Conservation (phyloP, 2,797 vertebrate species). For the Premnoplex brunnescens region DNA sequence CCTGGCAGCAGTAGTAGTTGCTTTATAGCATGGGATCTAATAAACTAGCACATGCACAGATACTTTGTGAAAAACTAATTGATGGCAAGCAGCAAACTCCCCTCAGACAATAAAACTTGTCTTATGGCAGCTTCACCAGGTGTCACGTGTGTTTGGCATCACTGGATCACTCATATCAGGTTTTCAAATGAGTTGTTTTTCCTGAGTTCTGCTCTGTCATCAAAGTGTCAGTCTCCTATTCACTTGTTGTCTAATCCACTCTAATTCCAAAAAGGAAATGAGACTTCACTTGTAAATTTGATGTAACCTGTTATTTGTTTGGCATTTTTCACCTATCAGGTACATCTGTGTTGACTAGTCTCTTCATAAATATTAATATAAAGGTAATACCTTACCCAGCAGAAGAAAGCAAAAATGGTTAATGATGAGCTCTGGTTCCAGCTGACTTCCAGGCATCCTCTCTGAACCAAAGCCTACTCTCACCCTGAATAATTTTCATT, state of each 20-base stretch:
- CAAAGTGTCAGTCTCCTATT: not conserved
- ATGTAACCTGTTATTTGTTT: not conserved
- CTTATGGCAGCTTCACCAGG: not conserved
- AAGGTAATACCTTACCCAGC: not conserved
- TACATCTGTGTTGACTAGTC: not conserved
- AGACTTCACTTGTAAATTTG: not conserved
- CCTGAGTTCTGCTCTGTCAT: not conserved
- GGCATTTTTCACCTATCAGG: not conserved
- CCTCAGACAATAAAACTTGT: not conserved
- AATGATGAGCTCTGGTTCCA: not conserved
- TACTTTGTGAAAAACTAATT: not conserved
- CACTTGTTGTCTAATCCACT: not conserved
- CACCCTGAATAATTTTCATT: not conserved
- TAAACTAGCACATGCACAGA: not conserved
- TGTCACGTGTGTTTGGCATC: not conserved
- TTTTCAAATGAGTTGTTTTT: not conserved
- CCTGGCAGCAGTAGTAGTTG: not conserved
- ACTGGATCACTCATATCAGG: not conserved
- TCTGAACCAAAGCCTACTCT: not conserved
- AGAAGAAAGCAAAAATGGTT: not conserved
- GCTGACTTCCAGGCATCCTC: not conserved
- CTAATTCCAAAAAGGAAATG: not conserved
- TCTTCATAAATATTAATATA: not conserved
- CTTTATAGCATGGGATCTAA: not conserved
- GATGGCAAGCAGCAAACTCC: not conserved